phyloP scores from a whole-genome alignment of 92 coral and sea anemone genomes.

The Hydrozoanthus gracilis region DNA sequence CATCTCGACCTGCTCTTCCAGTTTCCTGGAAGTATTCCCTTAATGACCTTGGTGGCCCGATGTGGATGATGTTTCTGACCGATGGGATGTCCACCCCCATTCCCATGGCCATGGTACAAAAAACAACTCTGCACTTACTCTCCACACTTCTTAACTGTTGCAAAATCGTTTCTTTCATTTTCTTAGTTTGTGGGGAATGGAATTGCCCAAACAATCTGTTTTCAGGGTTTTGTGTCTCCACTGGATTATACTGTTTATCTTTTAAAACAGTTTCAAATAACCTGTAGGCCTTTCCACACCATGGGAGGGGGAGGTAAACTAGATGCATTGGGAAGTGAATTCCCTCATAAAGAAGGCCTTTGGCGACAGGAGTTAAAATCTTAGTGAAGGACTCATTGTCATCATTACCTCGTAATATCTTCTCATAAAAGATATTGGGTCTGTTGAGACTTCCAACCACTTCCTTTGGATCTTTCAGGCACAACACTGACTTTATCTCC shows the following conservation, averaged over 20 bases:
- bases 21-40: slow-evolving; percentile 52
- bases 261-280: slow-evolving; percentile 36
- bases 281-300: slow-evolving; percentile 44
- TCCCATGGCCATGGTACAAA: slow-evolving; percentile 75
- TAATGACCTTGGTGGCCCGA: too few relatives aligned
- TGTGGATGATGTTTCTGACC: neutral
- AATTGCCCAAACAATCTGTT: slow-evolving; percentile 43
- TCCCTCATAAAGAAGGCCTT: slow-evolving; percentile 17
- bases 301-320: slow-evolving; percentile 20
- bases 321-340: slow-evolving; percentile 4
- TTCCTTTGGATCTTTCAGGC: neutral
- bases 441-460: slow-evolving; percentile 21
- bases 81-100: slow-evolving; percentile 74
- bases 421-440: slow-evolving; percentile 53
- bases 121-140: slow-evolving; percentile 53
- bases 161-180: slow-evolving; percentile 49
- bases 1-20: slow-evolving; percentile 67
- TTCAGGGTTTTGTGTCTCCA: slow-evolving; percentile 31
- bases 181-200: slow-evolving; percentile 41
- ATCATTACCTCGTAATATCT: slow-evolving; percentile 52
- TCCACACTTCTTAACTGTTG: slow-evolving; percentile 14
- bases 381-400: slow-evolving; percentile 55
- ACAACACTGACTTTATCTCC: neutral
- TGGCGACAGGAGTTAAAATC: slow-evolving; percentile 52
- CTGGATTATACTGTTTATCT: slow-evolving; percentile 55